Evolutionary conservation across 2,797 vertebrate genomes (phyloP).

Genomic region (Catamblyrhynchus diadema): DNA sequence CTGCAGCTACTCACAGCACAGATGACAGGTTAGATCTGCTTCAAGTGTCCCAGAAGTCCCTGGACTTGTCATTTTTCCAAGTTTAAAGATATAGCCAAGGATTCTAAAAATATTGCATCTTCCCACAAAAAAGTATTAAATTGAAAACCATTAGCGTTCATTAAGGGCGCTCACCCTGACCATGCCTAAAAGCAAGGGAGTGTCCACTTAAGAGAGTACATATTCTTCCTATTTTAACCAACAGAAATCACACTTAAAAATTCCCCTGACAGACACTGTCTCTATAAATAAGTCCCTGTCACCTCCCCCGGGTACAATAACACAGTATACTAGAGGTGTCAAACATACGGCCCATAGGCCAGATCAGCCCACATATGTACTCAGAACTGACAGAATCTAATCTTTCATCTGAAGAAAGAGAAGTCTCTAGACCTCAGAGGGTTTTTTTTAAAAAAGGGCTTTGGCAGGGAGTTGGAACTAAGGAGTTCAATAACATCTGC

Average conservation of each 20-base stretch:
- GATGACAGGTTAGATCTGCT: slow-evolving; percentile 49
- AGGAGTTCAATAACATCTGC: slow-evolving; percentile 44
- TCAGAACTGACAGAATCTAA: slow-evolving; percentile 65
- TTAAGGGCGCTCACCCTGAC: background rate
- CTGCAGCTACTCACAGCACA: slow-evolving; percentile 10
- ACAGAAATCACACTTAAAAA: slow-evolving; percentile 26
- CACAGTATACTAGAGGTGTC: slow-evolving; percentile 68
- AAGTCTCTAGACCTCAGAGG: slow-evolving; percentile 54
- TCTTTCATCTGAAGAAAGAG: slow-evolving; percentile 43
- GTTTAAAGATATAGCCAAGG: slow-evolving; percentile 14
- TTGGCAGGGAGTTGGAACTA: background rate
- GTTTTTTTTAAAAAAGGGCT: background rate
- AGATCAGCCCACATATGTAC: slow-evolving; percentile 70
- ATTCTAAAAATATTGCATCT: slow-evolving; percentile 16
- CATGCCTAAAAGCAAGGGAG: slow-evolving; percentile 20
- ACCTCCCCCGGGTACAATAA: slow-evolving; percentile 68
- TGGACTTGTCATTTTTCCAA: slow-evolving; percentile 51
- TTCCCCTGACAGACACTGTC: slow-evolving; percentile 67
- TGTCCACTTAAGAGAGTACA: slow-evolving; percentile 49
- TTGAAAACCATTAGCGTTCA: background rate
- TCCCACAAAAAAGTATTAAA: background rate
- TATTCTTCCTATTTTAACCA: slow-evolving; percentile 52
- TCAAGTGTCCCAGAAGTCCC: slow-evolving; percentile 40
- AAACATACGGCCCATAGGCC: slow-evolving; percentile 70
- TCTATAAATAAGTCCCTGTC: slow-evolving; percentile 65